These are phyloP conservation scores for Drosophila anomelani DNA, from an alignment of 2,888 invertebrate genomes.

Conservation along the genomic window DNA sequence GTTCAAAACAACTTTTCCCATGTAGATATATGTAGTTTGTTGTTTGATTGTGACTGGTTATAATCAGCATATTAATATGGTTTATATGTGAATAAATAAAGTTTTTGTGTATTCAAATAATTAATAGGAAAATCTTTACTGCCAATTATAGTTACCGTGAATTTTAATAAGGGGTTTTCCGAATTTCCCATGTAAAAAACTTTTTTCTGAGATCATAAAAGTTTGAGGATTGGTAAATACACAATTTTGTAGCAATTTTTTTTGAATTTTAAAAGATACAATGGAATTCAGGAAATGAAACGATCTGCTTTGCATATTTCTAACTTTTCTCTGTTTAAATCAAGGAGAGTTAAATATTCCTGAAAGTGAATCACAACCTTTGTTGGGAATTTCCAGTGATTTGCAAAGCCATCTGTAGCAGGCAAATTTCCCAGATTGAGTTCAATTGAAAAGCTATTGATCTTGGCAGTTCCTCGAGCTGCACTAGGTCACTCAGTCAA, in stretches of 20 bases:
- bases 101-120: too few relatives aligned
- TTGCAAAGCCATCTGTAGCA: not conserved
- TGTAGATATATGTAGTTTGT: not conserved
- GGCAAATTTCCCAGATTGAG: slow-evolving; percentile 8
- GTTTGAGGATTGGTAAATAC: not conserved
- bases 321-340: not conserved
- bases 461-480: slow-evolving; percentile 36
- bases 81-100: too few relatives aligned
- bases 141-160: not conserved
- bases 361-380: not conserved
- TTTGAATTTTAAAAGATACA: not conserved
- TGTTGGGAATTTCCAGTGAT: not conserved
- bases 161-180: not conserved
- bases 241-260: not conserved
- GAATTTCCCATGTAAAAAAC: not conserved
- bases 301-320: not conserved
- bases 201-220: not conserved
- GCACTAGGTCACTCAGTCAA: slow-evolving; percentile 53
- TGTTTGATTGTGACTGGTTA: too few relatives aligned
- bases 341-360: not conserved
- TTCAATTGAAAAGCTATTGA: slow-evolving; percentile 52
- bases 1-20: not conserved
- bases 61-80: too few relatives aligned
- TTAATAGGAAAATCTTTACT: not conserved
- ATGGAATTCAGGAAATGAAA: not conserved